Conservation (phyloP, 35 echinoderm and acorn worm species). For the Heliocidaris erythrogramma region DNA sequence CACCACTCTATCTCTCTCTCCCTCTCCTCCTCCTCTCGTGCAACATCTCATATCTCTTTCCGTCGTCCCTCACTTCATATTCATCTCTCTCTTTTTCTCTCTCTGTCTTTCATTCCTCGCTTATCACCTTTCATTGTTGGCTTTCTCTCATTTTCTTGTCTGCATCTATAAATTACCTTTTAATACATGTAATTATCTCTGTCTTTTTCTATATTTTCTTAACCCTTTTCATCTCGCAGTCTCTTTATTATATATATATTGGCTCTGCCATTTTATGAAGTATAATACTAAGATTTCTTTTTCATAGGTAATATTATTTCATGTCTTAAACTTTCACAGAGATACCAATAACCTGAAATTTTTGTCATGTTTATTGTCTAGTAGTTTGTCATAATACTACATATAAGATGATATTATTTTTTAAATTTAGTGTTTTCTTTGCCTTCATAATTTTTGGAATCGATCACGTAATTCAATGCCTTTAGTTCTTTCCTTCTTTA, state of each 20-base stretch:
- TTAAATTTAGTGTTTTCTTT: neutral
- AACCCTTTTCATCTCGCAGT: neutral
- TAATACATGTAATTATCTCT: too few species aligned
- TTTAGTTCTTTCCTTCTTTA: too few species aligned
- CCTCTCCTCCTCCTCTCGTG: neutral
- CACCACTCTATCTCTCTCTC: neutral
- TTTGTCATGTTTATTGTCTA: neutral
- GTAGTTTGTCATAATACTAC: neutral
- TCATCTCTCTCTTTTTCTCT: too few species aligned
- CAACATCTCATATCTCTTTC: neutral
- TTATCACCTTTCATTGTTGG: neutral
- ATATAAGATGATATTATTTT: neutral
- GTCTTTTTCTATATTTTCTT: neutral
- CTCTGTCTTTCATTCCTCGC: neutral
- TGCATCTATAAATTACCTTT: too few species aligned
- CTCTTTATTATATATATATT: too few species aligned
- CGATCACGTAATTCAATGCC: too few species aligned
- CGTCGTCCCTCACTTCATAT: neutral
- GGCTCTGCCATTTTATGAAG: too few species aligned
- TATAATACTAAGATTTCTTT: too few species aligned
- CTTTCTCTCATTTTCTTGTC: neutral
- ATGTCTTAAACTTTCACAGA: too few species aligned
- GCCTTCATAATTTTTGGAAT: neutral
- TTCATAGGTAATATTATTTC: too few species aligned
- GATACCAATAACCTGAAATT: neutral